A percentile compares a stretch with the other conserved stretches of the same genome.
Evolutionary conservation across 2,113 vertebrate genomes (phyloP).

Genomic region (Macrotis lagotis): DNA sequence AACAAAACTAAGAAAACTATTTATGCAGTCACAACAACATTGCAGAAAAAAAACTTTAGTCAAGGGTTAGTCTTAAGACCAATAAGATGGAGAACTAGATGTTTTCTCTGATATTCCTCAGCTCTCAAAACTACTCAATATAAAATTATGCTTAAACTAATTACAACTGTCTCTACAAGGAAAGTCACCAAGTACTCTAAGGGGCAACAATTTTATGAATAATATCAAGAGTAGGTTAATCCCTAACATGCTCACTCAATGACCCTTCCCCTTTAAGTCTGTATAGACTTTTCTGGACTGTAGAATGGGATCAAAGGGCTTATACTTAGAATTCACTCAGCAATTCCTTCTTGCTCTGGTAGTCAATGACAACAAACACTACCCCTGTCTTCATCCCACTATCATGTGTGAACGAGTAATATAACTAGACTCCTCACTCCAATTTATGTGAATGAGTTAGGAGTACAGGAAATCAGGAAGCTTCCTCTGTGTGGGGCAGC

Average conservation of each 20-base stretch:
- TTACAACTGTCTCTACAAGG: neutral
- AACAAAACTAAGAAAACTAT: neutral
- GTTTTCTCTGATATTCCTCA: neutral
- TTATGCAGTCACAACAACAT: neutral
- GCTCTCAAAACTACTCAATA: neutral
- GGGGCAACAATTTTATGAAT: neutral
- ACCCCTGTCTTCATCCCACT: neutral
- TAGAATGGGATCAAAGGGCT: neutral
- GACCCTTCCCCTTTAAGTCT: neutral
- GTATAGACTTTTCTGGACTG: neutral
- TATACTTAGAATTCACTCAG: neutral
- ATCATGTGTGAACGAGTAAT: neutral
- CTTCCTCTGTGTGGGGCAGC: neutral
- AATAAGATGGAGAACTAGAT: neutral
- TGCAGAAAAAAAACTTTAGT: neutral
- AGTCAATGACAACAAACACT: neutral
- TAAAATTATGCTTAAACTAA: no score
- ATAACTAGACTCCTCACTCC: neutral
- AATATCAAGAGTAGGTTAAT: neutral
- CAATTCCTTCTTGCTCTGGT: neutral
- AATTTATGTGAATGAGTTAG: neutral
- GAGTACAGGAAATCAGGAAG: neutral
- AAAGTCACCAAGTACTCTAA: neutral
- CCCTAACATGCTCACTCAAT: neutral
- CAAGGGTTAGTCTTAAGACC: neutral